Evolutionary conservation across 2,888 invertebrate species (phyloP).

Genomic region (Idaea biselata): DNA sequence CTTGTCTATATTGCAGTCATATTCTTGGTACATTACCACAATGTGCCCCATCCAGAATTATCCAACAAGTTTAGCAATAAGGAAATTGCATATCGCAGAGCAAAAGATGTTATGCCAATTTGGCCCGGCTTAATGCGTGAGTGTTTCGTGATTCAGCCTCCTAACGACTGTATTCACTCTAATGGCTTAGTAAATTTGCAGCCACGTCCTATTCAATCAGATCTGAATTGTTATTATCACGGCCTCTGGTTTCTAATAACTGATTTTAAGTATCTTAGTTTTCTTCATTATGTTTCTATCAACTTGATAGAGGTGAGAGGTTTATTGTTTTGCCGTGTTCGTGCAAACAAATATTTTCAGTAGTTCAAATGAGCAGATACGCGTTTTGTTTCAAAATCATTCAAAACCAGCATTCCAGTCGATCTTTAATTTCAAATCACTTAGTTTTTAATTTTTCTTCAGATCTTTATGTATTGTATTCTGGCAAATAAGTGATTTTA

Average conservation of each 20-base stretch:
- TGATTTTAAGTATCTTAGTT: not conserved
- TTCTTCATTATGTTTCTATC: not conserved
- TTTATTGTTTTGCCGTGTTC: not conserved
- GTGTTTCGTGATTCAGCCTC: constrained; percentile 42
- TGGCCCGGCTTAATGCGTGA: constrained; percentile 41
- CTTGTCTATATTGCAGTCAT: constrained; percentile 12
- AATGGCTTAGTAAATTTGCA: constrained; percentile 25
- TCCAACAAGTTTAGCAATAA: constrained; percentile 26
- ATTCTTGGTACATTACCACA: constrained; percentile 13
- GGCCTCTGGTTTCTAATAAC: not conserved
- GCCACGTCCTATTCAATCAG: constrained; percentile 44
- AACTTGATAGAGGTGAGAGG: not conserved
- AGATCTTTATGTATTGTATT: too few relatives aligned
- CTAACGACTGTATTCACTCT: constrained; percentile 35
- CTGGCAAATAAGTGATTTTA: too few relatives aligned
- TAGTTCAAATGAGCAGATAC: too few relatives aligned
- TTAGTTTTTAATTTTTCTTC: too few relatives aligned
- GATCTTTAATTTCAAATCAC: too few relatives aligned
- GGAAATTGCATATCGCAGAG: constrained; percentile 40
- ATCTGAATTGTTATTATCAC: constrained; percentile 26
- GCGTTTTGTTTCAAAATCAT: too few relatives aligned
- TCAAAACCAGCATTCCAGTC: too few relatives aligned
- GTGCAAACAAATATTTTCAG: not conserved
- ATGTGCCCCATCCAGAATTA: constrained; percentile 16
- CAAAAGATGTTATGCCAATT: constrained; percentile 40